Conservation (phyloP, 2,888 invertebrate species). For the Cartodere bifasciata region DNA sequence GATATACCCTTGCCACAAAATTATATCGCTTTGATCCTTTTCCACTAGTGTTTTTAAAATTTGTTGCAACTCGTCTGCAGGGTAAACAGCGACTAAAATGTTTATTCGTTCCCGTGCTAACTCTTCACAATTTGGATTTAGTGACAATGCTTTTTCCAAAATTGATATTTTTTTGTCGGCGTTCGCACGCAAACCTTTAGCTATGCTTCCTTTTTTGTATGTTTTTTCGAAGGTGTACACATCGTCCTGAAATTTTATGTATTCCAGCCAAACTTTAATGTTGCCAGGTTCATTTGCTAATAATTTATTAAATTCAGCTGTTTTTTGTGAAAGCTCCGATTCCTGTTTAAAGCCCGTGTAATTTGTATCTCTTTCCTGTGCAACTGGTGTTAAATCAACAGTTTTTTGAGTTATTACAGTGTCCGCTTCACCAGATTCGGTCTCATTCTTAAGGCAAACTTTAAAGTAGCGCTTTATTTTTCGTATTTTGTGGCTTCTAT, state of each 20-base stretch:
- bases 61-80: slow-evolving; percentile 44
- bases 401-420: slow-evolving; percentile 22
- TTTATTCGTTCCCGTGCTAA: slow-evolving; percentile 39
- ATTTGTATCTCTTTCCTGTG: slow-evolving; percentile 17
- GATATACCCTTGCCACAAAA: slow-evolving; percentile 41
- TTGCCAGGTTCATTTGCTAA: slow-evolving; percentile 39
- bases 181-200: slow-evolving; percentile 32
- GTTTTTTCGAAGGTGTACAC: slow-evolving; percentile 35
- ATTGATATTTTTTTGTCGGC: slow-evolving; percentile 48
- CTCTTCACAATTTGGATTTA: slow-evolving; percentile 40
- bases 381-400: slow-evolving; percentile 11
- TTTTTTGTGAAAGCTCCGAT: slow-evolving; percentile 37
- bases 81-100: slow-evolving; percentile 39
- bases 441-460: slow-evolving; percentile 13
- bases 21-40: slow-evolving; percentile 37
- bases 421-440: slow-evolving; percentile 12
- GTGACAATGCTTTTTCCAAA: slow-evolving; percentile 45
- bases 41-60: slow-evolving; percentile 36
- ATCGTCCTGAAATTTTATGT: slow-evolving; percentile 43
- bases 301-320: slow-evolving; percentile 41
- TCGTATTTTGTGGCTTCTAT: slow-evolving; percentile 21
- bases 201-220: slow-evolving; percentile 33
- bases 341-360: slow-evolving; percentile 32
- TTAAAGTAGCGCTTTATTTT: slow-evolving; percentile 28
- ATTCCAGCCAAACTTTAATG: slow-evolving; percentile 46